Base-by-base conservation (phyloP, 1,140 invertebrate species). In the Halictus rubicundus region DNA sequence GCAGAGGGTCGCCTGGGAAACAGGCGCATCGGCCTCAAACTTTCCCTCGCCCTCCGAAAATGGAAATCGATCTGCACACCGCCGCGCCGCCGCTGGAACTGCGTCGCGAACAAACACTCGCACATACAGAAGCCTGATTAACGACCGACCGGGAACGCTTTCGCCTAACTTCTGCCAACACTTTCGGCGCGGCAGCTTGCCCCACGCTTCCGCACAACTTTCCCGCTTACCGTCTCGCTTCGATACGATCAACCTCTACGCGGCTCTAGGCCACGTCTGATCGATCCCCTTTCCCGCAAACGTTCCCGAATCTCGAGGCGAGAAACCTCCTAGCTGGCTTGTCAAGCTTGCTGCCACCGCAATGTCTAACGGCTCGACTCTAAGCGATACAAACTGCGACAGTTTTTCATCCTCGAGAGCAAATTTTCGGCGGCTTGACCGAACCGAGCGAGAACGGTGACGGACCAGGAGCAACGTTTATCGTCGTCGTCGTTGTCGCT, bases 391-490 rank as follows among this genome's bases (percentile, higher is more conserved):
- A 10, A 3, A 49, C 12, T 14, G 10, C 14, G 4, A 12, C 12
- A 49, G 16, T 49, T 49, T 49, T 49, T 49, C 46, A 16, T 10
- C 16, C 46, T 66, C 63, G 69, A 75, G 64, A 76, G 46, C 61
- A 49, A 42, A 54, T 21, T 7, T 19, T 6, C 19, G 6, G 21
- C 52, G 52, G 49, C 12, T 14, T 10, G 49, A 19, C 19, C 42
- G 27, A 42, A 66, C 46, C 60, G 39, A 14, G 23, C 27, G 69
- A 23, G 64, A 83, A 87, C 83, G 83, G 87, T 79, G 80, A 88
- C 82, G 74, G 82, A 79, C 80, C 79, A 87, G 69, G 69, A 68
- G 57, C 46, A 81, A 78, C 78, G 25, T 80, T 80, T 76, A 78
- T 82, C 78, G 69, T 79, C 68, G 72, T 78, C 57, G 60, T 65